phyloP scores from a whole-genome alignment of 2,113 vertebrate species.

The Grus americana region DNA sequence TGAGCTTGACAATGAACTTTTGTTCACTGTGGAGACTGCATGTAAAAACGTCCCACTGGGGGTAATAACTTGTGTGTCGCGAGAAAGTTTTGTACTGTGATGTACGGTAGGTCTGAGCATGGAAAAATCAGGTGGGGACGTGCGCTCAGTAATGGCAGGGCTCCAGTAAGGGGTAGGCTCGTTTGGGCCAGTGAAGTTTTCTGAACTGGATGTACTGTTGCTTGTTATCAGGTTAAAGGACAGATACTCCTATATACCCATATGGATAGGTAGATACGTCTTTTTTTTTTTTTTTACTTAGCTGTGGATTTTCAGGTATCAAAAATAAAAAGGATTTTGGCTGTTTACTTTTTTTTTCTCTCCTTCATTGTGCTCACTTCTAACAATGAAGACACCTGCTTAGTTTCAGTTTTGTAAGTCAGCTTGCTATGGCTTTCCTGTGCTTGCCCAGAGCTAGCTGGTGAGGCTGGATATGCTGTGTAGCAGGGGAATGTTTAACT shows the following conservation, averaged over 20 bases:
- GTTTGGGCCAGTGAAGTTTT: constrained; percentile 39
- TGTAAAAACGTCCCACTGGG: constrained; percentile 45
- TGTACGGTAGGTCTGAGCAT: background rate
- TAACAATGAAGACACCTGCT: constrained; percentile 64
- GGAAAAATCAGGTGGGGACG: background rate
- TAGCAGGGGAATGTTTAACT: background rate
- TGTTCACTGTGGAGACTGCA: constrained; percentile 40
- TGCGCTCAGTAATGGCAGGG: background rate
- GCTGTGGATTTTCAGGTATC: background rate
- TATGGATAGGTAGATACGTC: background rate
- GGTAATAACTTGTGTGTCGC: background rate
- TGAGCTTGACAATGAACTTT: constrained; percentile 76
- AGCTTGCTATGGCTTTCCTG: background rate
- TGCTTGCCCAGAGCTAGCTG: background rate
- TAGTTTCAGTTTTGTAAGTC: constrained; percentile 59
- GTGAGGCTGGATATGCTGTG: background rate
- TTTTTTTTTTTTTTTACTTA: background rate
- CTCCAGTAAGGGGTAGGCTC: constrained; percentile 26
- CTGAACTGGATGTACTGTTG: background rate
- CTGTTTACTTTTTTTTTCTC: constrained; percentile 22
- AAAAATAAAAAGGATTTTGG: background rate
- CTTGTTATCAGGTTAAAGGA: background rate
- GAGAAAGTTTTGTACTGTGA: constrained; percentile 22
- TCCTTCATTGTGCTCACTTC: background rate
- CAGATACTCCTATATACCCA: background rate